phyloP scores from a whole-genome alignment of 2,113 vertebrate species.

The Brienomyrus brachyistius region DNA sequence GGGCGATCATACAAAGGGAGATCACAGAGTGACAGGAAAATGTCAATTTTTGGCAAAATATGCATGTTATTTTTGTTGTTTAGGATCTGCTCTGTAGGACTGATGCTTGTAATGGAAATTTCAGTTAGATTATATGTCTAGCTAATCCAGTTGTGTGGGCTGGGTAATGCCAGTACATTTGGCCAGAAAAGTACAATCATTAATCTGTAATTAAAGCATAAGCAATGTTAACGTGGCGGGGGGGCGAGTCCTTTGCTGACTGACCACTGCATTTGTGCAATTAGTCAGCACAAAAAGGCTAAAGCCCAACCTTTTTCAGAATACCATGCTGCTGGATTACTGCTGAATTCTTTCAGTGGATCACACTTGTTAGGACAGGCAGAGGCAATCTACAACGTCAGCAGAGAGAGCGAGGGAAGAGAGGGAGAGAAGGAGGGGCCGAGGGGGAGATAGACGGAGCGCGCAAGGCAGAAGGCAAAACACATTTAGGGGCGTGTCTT shows the following conservation, averaged over 20 bases:
- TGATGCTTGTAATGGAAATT: neutral
- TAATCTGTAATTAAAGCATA: neutral
- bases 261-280: constrained; percentile 51
- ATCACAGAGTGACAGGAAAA: neutral
- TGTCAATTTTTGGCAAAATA: neutral
- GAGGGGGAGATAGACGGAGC: constrained; percentile 25
- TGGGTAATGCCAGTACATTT: neutral
- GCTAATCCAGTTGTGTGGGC: neutral
- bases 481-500: constrained; percentile 62
- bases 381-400: constrained; percentile 49
- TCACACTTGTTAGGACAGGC: constrained; percentile 66
- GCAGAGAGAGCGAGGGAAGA: constrained; percentile 33
- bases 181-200: neutral
- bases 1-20: neutral
- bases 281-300: constrained; percentile 48
- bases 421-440: constrained; percentile 19
- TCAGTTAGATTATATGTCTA: neutral
- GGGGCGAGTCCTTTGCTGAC: constrained; percentile 34
- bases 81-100: neutral
- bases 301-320: constrained; percentile 58
- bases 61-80: neutral
- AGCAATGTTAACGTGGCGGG: too few species aligned
- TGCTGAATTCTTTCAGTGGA: constrained; percentile 61
- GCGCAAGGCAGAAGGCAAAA: constrained; percentile 28
- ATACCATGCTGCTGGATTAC: constrained; percentile 51